These are phyloP conservation scores for Eulemur coronatus DNA, from an alignment of 2,797 vertebrate genomes.

Conservation along the genomic window DNA sequence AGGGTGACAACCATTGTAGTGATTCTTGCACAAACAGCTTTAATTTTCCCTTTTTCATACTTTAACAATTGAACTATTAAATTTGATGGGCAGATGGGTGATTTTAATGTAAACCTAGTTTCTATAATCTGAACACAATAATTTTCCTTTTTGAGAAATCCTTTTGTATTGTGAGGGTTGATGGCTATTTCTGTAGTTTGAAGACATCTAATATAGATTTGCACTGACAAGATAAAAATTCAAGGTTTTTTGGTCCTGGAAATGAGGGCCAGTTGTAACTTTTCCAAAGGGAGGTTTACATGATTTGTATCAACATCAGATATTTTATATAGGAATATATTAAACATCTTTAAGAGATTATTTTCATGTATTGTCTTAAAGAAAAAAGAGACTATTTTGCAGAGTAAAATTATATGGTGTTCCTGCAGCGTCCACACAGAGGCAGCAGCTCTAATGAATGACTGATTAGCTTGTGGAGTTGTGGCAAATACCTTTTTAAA, in stretches of 20 bases:
- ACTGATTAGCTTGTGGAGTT: slow-evolving; percentile 67
- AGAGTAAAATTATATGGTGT: slow-evolving; percentile 79
- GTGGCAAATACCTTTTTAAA: slow-evolving; percentile 74
- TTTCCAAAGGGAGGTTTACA: slow-evolving; percentile 84
- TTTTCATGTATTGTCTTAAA: slow-evolving; percentile 84
- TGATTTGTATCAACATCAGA: slow-evolving; percentile 84
- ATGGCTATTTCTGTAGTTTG: slow-evolving; percentile 82
- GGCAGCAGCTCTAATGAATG: slow-evolving; percentile 55
- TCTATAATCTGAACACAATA: slow-evolving; percentile 83
- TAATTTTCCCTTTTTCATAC: slow-evolving; percentile 82
- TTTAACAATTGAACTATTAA: slow-evolving; percentile 80
- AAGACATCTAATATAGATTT: slow-evolving; percentile 85
- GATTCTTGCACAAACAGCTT: slow-evolving; percentile 84
- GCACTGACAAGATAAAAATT: slow-evolving; percentile 85
- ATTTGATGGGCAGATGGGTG: slow-evolving; percentile 74
- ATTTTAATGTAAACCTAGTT: slow-evolving; percentile 80
- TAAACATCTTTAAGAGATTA: slow-evolving; percentile 82
- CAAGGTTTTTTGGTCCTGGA: slow-evolving; percentile 82
- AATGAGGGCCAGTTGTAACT: slow-evolving; percentile 79
- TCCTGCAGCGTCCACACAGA: slow-evolving; percentile 55
- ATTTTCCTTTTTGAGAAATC: slow-evolving; percentile 82
- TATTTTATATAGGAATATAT: slow-evolving; percentile 86
- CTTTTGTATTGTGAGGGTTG: slow-evolving; percentile 83
- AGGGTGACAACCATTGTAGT: slow-evolving; percentile 70
- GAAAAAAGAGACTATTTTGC: slow-evolving; percentile 83